phyloP scores from a whole-genome alignment of 2,113 vertebrate species.

The Heterochromis multidens region DNA sequence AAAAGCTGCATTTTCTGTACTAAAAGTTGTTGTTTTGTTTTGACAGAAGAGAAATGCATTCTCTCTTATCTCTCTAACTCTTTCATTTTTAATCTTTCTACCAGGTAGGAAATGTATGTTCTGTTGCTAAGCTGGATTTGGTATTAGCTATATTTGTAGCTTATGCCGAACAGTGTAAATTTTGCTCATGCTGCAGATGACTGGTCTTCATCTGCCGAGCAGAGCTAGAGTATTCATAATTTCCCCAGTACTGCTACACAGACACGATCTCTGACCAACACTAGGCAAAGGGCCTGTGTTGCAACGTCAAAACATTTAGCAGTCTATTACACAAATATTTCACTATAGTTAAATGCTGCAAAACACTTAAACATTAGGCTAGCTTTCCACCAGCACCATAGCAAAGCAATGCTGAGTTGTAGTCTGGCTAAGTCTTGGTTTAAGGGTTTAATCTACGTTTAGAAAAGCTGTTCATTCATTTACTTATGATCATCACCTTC shows the following conservation, averaged over 20 bases:
- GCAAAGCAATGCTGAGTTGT: not conserved
- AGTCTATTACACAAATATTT: not conserved
- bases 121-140: not conserved
- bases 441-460: not conserved
- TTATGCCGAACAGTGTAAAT: not conserved
- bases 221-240: not conserved
- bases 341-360: not conserved
- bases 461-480: not conserved
- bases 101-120: constrained; percentile 16
- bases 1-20: not conserved
- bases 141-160: not conserved
- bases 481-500: not conserved
- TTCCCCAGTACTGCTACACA: not conserved
- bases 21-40: not conserved
- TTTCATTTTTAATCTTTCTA: constrained; percentile 12
- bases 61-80: not conserved
- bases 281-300: not conserved
- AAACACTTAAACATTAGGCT: not conserved
- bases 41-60: not conserved
- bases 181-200: not conserved
- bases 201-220: not conserved
- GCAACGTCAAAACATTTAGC: not conserved
- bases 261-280: not conserved
- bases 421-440: not conserved
- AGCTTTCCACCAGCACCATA: not conserved